Evolutionary conservation across 2,113 vertebrate species (phyloP).

Genomic region (Machaerirhynchus nigripectus): DNA sequence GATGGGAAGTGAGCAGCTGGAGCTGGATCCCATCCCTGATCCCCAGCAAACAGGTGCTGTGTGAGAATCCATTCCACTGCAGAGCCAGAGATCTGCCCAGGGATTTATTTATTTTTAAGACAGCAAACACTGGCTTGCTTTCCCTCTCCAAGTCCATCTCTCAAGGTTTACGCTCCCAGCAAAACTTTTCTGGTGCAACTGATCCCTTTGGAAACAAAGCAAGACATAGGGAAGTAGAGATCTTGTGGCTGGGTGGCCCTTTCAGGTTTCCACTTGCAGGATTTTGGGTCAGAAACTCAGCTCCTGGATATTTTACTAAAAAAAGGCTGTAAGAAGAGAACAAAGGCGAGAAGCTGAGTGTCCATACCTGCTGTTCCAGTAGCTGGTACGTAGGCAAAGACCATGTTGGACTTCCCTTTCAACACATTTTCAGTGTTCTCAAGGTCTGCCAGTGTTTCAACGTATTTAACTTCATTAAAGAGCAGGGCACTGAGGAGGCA

Average conservation of each 20-base stretch:
- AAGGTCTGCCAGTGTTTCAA: slow-evolving; percentile 81
- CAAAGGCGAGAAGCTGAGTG: not conserved
- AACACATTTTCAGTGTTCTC: slow-evolving; percentile 78
- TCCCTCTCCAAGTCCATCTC: not conserved
- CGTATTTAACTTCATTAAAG: slow-evolving; percentile 89
- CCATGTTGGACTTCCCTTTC: slow-evolving; percentile 81
- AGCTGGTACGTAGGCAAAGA: slow-evolving; percentile 84
- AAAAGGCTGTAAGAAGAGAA: not conserved
- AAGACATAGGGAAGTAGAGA: not conserved
- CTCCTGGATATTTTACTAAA: not conserved
- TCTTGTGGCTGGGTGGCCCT: not conserved
- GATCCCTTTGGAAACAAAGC: not conserved
- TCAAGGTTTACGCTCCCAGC: not conserved
- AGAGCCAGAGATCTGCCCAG: not conserved
- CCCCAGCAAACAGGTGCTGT: not conserved
- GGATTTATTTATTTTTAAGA: not conserved
- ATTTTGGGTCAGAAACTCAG: not conserved
- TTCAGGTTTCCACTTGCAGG: not conserved
- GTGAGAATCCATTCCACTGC: not conserved
- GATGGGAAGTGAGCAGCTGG: not conserved
- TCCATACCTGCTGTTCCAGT: slow-evolving; percentile 87
- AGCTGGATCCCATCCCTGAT: not conserved
- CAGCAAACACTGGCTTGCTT: not conserved
- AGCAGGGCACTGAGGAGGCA: slow-evolving; percentile 82
- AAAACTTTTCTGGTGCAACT: not conserved